phyloP scores from a whole-genome alignment of 2,113 vertebrate genomes.

The Cynocephalus volans region DNA sequence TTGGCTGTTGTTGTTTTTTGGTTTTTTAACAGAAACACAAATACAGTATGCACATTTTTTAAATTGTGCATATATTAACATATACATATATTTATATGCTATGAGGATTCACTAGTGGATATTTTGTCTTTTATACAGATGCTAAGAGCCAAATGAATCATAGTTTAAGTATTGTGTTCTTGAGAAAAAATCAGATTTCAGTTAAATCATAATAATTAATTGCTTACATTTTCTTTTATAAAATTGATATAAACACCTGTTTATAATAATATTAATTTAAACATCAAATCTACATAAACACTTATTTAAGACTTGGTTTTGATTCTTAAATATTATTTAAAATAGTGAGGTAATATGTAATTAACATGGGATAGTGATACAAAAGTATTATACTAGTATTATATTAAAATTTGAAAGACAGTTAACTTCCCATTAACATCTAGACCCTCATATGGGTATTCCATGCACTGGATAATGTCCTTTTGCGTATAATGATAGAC shows the following conservation, averaged over 20 bases:
- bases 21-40: slow-evolving; percentile 32
- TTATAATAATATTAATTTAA: not conserved
- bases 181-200: not conserved
- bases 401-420: slow-evolving; percentile 29
- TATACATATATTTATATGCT: not conserved
- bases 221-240: not conserved
- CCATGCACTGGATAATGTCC: not conserved
- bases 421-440: not conserved
- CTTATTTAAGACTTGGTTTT: not conserved
- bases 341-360: not conserved
- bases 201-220: not conserved
- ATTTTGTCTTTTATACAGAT: not conserved
- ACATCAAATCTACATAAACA: slow-evolving; percentile 9
- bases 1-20: not conserved
- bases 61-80: not conserved
- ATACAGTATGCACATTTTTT: not conserved
- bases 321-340: slow-evolving; percentile 41
- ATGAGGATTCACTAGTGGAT: not conserved
- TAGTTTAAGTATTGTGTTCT: not conserved
- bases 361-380: not conserved
- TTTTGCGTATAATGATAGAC: not conserved
- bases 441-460: not conserved
- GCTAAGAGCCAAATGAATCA: not conserved
- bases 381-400: not conserved
- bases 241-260: not conserved